A percentile compares a stretch with the other conserved stretches of the same genome.
Evolutionary conservation across 2,888 invertebrate genomes (phyloP).

Genomic region (Thymelicus lineola): DNA sequence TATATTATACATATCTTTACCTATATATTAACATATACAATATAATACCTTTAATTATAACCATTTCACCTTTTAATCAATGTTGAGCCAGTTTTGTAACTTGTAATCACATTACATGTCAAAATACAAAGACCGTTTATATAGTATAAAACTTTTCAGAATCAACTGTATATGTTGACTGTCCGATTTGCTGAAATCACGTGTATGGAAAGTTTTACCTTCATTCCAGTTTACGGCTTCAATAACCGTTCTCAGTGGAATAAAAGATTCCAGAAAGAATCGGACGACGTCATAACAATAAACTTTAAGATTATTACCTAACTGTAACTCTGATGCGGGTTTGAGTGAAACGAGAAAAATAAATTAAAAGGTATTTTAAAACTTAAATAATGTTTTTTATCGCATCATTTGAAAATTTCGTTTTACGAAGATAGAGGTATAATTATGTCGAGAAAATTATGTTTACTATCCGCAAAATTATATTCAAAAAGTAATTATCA

Average conservation of each 20-base stretch:
- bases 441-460: no score
- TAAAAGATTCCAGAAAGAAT: constrained; percentile 30
- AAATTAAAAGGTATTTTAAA: background rate
- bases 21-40: no score
- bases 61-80: no score
- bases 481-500: no score
- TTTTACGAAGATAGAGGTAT: no score
- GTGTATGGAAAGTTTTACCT: constrained; percentile 22
- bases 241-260: constrained; percentile 20
- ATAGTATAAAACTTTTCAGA: constrained; percentile 5
- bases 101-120: no score
- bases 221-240: constrained; percentile 17
- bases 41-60: no score
- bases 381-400: background rate
- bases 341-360: constrained; percentile 3
- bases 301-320: constrained; percentile 16
- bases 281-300: constrained; percentile 15
- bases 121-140: no score
- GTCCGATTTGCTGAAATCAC: constrained; percentile 2
- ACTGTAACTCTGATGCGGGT: constrained; percentile 9
- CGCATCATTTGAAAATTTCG: background rate
- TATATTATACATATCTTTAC: no score
- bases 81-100: no score
- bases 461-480: no score
- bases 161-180: constrained; percentile 9